phyloP scores from a whole-genome alignment of 2,888 invertebrate species.

The Patella caerulea region DNA sequence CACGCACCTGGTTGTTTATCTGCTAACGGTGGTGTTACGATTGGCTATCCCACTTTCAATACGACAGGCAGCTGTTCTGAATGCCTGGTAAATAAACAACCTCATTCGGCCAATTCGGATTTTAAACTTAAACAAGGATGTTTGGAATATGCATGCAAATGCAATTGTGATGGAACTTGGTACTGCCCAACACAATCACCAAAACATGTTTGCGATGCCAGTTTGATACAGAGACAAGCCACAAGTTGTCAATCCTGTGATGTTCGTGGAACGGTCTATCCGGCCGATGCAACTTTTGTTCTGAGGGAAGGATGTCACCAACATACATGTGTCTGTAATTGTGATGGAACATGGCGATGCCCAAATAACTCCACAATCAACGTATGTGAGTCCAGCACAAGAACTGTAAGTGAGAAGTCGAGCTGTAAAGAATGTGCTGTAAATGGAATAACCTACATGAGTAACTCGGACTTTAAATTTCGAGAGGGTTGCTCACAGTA shows the following conservation, averaged over 20 bases:
- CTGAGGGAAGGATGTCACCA: conserved; percentile 51
- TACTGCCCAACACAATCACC: conserved; percentile 44
- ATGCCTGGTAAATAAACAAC: conserved; percentile 48
- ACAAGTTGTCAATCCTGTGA: conserved; percentile 29
- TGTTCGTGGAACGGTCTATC: conserved; percentile 33
- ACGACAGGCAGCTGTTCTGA: conserved; percentile 40
- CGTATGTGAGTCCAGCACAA: conserved; percentile 35
- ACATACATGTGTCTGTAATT: conserved; percentile 50
- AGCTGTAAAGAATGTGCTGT: conserved; percentile 24
- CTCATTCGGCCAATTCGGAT: conserved; percentile 41
- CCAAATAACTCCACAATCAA: conserved; percentile 44
- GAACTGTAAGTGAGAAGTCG: conserved; percentile 14
- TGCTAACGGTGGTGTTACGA: conserved; percentile 21
- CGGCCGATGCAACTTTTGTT: conserved; percentile 44
- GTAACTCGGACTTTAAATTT: conserved; percentile 45
- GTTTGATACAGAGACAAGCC: conserved; percentile 11
- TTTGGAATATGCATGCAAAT: conserved; percentile 47
- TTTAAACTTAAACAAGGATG: conserved; percentile 39
- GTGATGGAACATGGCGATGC: conserved; percentile 57
- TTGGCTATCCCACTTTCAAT: conserved; percentile 23
- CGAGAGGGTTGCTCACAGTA: conserved; percentile 44
- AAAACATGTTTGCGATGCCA: conserved; percentile 31
- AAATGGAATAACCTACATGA: conserved; percentile 26
- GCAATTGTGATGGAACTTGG: conserved; percentile 57
- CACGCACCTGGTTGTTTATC: conserved; percentile 27